Evolutionary conservation across 2,797 vertebrate species (phyloP), one percentile per base, ranked within the genome.

Genomic region (Neostethus bicornis): DNA sequence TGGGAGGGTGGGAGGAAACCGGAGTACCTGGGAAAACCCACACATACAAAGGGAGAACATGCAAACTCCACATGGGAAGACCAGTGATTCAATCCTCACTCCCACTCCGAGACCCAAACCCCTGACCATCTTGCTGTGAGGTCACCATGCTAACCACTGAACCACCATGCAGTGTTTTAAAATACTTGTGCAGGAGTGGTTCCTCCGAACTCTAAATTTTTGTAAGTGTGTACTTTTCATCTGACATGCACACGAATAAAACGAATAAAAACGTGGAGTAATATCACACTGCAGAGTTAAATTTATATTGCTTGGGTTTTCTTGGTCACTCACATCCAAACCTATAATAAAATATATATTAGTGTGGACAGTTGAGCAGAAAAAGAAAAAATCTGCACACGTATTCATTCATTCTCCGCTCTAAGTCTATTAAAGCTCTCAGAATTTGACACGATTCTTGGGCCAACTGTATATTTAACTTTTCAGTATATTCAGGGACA

Each of bases 401-500:
- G 46, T 38, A 7, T 21, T 28, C 21, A 43, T 28, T 19, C n/a
- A 12, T 10, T 10, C 39, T 19, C 11, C 43, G 8, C 20, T 9
- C 8, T 19, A 24, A 5, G 9, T 21, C n/a, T 13, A 8, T 4
- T 13, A 8, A n/a, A 41, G 13, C 8, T 12, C 4, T 53, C 4
- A 20, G 5, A 7, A 34, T 49, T 37, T 68, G 11, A 43, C 0
- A 2, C 26, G 4, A 21, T 42, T 34, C 46, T 35, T 26, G 61
- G 38, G 7, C n/a, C 21, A 13, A 45, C n/a, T 23, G 24, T 57
- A 64, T 58, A 62, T 69, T 68, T 57, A 67, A 67, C 57, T 57
- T 50, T 29, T 55, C 50, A 52, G 32, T 73, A 70, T 78, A 61
- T 72, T 76, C 76, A 74, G 62, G 26, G 42, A 23, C 26, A 38